Evolutionary conservation across 23 tunicate genomes (phyloP).

Genomic region (Styela clava): DNA sequence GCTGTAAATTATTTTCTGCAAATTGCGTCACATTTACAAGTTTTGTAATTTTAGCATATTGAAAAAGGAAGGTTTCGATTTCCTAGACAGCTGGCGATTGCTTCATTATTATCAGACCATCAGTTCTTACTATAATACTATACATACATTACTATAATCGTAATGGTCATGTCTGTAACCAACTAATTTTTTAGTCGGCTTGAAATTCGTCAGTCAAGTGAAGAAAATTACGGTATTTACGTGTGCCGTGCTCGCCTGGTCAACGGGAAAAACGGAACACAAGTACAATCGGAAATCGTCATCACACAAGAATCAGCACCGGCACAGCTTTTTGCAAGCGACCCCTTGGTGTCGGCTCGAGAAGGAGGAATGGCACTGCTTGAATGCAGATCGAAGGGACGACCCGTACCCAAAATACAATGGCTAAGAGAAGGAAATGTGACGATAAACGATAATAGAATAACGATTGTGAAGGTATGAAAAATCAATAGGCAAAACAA

Average conservation of each 20-base stretch:
- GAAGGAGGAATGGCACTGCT: conserved; percentile 42
- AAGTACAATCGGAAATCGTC: background rate
- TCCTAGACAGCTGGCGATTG: too few relatives aligned
- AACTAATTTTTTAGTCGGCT: conserved; percentile 58
- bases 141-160: too few relatives aligned
- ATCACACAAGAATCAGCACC: conserved; percentile 52
- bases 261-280: conserved; percentile 3
- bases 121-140: too few relatives aligned
- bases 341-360: conserved; percentile 18
- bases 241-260: conserved; percentile 42
- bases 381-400: conserved; percentile 31
- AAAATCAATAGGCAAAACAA: background rate
- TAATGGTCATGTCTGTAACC: too few relatives aligned
- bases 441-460: conserved; percentile 51
- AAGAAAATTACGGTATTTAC: conserved; percentile 70
- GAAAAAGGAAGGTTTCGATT: too few relatives aligned
- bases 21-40: too few relatives aligned
- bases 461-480: conserved; percentile 27
- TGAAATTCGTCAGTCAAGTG: conserved; percentile 37
- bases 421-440: conserved; percentile 55
- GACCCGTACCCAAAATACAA: conserved; percentile 38
- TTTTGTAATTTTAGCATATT: too few relatives aligned
- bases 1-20: too few relatives aligned
- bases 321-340: conserved; percentile 31
- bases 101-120: too few relatives aligned